phyloP scores from a whole-genome alignment of 2,888 invertebrate genomes.

The Dasysyrphus tricinctus region DNA sequence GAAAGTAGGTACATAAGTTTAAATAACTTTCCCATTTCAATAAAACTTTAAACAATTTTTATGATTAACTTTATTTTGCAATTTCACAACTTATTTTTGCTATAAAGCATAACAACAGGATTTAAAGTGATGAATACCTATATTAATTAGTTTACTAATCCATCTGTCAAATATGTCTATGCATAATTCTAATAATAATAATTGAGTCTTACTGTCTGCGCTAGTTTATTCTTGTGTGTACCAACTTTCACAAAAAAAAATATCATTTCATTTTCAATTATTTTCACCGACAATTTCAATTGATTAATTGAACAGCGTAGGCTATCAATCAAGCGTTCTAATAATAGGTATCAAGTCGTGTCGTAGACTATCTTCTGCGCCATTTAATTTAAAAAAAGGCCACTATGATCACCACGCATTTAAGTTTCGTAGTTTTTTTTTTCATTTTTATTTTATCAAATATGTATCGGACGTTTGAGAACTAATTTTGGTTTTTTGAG shows the following conservation, averaged over 20 bases:
- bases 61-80: too few relatives aligned
- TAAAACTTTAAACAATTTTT: too few relatives aligned
- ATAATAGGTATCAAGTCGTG: background rate
- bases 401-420: background rate
- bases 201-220: background rate
- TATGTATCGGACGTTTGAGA: background rate
- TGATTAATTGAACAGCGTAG: slow-evolving; percentile 30
- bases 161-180: too few relatives aligned
- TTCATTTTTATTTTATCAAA: background rate
- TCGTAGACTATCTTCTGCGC: slow-evolving; percentile 9
- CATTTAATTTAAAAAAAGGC: background rate
- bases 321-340: slow-evolving; percentile 21
- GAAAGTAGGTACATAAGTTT: too few relatives aligned
- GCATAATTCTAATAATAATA: too few relatives aligned
- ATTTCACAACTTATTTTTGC: too few relatives aligned
- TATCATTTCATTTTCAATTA: background rate
- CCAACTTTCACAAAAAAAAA: background rate
- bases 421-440: background rate
- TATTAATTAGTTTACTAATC: too few relatives aligned
- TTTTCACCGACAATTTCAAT: slow-evolving; percentile 18
- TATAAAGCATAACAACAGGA: too few relatives aligned
- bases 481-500: background rate
- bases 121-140: too few relatives aligned
- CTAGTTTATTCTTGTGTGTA: background rate
- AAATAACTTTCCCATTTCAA: too few relatives aligned